Base-by-base conservation (phyloP, 1,140 invertebrate species). In the Tetraneura akinire region DNA sequence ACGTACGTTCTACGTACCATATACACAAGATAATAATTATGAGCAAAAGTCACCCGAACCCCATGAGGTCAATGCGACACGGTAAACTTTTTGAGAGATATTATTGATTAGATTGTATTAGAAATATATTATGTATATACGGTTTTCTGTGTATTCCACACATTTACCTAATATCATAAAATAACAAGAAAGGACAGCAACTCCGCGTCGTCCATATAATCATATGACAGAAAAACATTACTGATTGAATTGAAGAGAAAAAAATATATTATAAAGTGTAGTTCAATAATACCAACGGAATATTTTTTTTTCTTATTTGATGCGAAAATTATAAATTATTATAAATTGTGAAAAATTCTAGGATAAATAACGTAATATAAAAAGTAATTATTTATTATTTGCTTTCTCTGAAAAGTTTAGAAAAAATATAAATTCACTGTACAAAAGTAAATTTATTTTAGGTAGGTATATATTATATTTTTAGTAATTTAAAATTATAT, bases 11-110 rank as follows among this genome's bases (percentile, higher is more conserved):
- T 49, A n/a, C 6, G 16, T 8, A 14, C 53, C n/a, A 29, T 6
- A 68, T 16, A 45, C 13, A 71, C 23, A 2, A 29, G 68, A 23
- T 71, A 71, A 71, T 76, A 76, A 76, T 76, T 76, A 76, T 76
- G 32, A 76, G 71, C 13, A 45, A 74, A 74, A 76, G 49, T 76
- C 71, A 47, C 32, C 51, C n/a, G 14, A 57, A 76, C 71, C 71
- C 71, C 37, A 57, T 37, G 71, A 51, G 51, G 51, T 45, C 49
- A 55, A 14, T 8, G 13, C 13, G 21, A 76, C 53, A 42, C 49
- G 8, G 42, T 51, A 57, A 68, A 53, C 71, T 57, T 76, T 76
- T 76, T 76, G 53, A 51, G 49, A 51, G 51, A 76, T n/a, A 14
- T 37, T 55, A 57, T 57, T 76, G 51, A 73, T 73, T 76, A 57